These are phyloP conservation scores for Poeciliopsis occidentalis DNA, from an alignment of 2,113 vertebrate genomes.

Conservation along the genomic window DNA sequence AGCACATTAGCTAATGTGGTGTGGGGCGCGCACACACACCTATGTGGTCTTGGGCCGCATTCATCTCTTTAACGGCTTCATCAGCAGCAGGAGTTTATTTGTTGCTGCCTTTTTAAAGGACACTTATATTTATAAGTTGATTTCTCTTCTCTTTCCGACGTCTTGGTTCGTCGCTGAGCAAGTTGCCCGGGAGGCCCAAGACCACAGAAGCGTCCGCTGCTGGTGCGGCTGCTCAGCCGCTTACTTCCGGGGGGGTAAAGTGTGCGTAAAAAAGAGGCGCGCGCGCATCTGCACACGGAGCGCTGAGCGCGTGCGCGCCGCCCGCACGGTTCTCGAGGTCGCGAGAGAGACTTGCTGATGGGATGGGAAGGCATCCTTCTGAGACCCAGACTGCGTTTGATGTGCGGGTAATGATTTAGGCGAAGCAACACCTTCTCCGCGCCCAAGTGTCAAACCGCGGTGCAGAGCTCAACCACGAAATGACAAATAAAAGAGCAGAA, in stretches of 20 bases:
- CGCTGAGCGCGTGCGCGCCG: background rate
- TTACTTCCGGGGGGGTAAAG: slow-evolving; percentile 41
- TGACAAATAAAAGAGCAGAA: slow-evolving; percentile 43
- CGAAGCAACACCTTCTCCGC: slow-evolving; percentile 62
- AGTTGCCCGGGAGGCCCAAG: slow-evolving; percentile 57
- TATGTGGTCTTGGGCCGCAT: too few relatives aligned
- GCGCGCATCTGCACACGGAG: slow-evolving; percentile 28
- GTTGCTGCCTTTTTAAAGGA: slow-evolving; percentile 13
- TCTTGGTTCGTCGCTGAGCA: slow-evolving; percentile 54
- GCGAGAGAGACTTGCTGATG: too few relatives aligned
- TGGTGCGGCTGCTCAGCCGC: slow-evolving; percentile 30
- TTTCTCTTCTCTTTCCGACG: slow-evolving; percentile 14
- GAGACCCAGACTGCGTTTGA: slow-evolving; percentile 73
- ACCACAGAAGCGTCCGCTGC: slow-evolving; percentile 24
- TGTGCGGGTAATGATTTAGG: slow-evolving; percentile 79
- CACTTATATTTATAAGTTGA: slow-evolving; percentile 20
- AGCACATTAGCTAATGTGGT: too few relatives aligned
- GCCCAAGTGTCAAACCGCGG: slow-evolving; percentile 15
- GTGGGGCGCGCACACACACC: too few relatives aligned
- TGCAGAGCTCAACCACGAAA: too few relatives aligned
- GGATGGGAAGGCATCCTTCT: slow-evolving; percentile 57
- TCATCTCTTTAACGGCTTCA: background rate
- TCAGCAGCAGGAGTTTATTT: background rate
- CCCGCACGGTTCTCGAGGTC: slow-evolving; percentile 25
- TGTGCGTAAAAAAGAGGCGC: slow-evolving; percentile 47